Evolutionary conservation across 1,140 invertebrate genomes (phyloP).

Genomic region (Drosophila punjabiensis): DNA sequence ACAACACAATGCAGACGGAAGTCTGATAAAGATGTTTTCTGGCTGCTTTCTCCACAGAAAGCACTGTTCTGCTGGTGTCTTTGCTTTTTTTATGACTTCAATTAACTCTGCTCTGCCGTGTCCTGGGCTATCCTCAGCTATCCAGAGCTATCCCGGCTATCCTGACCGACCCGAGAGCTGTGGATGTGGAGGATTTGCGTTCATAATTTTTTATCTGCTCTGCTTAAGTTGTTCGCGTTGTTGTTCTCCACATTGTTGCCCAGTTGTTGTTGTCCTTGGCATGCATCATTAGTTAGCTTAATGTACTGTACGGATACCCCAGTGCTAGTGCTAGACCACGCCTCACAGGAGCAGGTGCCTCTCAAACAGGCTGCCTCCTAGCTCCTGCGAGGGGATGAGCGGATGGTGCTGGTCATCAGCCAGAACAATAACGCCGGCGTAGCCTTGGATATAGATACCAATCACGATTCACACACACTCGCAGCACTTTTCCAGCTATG

Average conservation of each 20-base stretch:
- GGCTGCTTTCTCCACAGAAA: constrained; percentile 13
- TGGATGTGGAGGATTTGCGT: constrained; percentile 73
- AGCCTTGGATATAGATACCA: constrained; percentile 57
- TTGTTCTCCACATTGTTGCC: constrained; percentile 51
- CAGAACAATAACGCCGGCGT: constrained; percentile 52
- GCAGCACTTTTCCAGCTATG: constrained; percentile 8
- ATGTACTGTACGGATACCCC: constrained; percentile 68
- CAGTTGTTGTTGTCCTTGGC: constrained; percentile 61
- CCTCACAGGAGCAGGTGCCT: constrained; percentile 56
- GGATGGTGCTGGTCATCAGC: constrained; percentile 52
- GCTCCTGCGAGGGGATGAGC: not conserved
- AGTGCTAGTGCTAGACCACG: constrained; percentile 54
- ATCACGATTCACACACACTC: constrained; percentile 50
- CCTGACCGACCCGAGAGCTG: constrained; percentile 14
- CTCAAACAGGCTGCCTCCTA: constrained; percentile 3
- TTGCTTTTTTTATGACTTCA: constrained; percentile 81
- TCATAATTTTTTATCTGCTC: constrained; percentile 79
- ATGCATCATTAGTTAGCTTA: constrained; percentile 82
- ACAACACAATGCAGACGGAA: constrained; percentile 27
- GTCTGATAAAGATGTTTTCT: constrained; percentile 73
- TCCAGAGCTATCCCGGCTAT: constrained; percentile 11
- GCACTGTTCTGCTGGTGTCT: constrained; percentile 41
- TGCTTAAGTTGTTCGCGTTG: constrained; percentile 68
- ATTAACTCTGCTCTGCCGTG: constrained; percentile 73
- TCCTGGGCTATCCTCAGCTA: constrained; percentile 41